Percentiles rank a stretch among this genome's conserved stretches.
These are phyloP conservation scores for Tiliqua scincoides DNA, from an alignment of 2,113 vertebrate species.

Conservation along the genomic window DNA sequence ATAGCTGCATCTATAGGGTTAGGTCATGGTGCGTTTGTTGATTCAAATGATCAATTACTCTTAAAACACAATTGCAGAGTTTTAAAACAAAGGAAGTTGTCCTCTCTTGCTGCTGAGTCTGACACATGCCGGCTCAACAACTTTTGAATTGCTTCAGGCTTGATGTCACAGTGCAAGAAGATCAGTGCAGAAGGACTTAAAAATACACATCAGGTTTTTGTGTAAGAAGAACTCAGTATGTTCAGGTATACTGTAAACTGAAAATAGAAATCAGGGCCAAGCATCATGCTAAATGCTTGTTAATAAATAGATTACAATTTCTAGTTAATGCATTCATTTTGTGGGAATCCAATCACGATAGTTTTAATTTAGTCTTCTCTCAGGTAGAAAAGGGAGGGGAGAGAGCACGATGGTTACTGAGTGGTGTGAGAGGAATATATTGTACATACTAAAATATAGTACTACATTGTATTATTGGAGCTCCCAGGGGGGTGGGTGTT, in stretches of 20 bases:
- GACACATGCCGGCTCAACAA: too few relatives aligned
- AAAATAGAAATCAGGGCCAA: constrained; percentile 16
- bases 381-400: too few relatives aligned
- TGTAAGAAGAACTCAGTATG: constrained; percentile 13
- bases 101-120: neutral
- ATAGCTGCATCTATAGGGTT: neutral
- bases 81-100: neutral
- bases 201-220: neutral
- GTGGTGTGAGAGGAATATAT: neutral
- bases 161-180: neutral
- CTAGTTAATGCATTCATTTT: constrained; percentile 1
- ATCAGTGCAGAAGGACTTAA: neutral
- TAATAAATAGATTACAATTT: constrained; percentile 27
- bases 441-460: neutral
- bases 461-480: too few relatives aligned
- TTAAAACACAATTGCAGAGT: neutral
- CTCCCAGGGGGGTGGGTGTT: too few relatives aligned
- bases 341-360: constrained; percentile 10
- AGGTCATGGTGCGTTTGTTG: neutral
- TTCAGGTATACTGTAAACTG: constrained; percentile 34
- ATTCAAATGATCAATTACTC: constrained; percentile 23
- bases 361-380: neutral
- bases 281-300: neutral
- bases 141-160: fast-evolving
- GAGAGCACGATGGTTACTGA: neutral